Conservation (phyloP, 2,888 invertebrate species). For the Periphyllus acericola region DNA sequence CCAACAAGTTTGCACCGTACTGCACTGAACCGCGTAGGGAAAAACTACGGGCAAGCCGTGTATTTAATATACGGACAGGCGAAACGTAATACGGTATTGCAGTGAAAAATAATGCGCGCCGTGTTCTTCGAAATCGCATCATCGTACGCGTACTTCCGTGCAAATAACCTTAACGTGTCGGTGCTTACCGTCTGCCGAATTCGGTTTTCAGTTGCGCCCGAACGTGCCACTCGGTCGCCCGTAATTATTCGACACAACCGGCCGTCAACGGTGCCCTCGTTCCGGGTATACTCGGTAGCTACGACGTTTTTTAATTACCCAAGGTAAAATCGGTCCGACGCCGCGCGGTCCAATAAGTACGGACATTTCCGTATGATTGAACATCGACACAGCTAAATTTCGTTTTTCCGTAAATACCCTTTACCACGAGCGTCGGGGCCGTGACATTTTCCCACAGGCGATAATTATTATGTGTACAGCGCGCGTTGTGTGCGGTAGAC, state of each 20-base stretch:
- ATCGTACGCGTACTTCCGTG: no score
- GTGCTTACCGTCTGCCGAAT: no score
- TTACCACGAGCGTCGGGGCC: not conserved
- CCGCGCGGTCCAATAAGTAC: not conserved
- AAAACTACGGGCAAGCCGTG: no score
- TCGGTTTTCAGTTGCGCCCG: no score
- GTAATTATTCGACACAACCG: not conserved
- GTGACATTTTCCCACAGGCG: not conserved
- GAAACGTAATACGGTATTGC: no score
- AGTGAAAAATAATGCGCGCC: no score
- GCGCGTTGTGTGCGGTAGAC: not conserved
- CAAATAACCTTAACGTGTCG: no score
- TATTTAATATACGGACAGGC: no score
- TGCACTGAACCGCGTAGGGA: no score
- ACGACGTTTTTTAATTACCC: conserved; percentile 26
- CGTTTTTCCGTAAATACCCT: not conserved
- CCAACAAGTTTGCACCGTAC: no score
- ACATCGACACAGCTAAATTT: not conserved
- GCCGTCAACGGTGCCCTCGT: conserved; percentile 30
- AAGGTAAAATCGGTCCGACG: conserved; percentile 41
- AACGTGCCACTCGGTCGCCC: not conserved
- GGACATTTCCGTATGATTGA: conserved; percentile 27
- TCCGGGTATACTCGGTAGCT: conserved; percentile 1
- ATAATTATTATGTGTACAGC: conserved; percentile 4
- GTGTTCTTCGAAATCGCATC: no score